A percentile compares a stretch with the other conserved stretches of the same genome.
Evolutionary conservation across 2,888 invertebrate species (phyloP).

Genomic region (Caenorhabditis imperialis): DNA sequence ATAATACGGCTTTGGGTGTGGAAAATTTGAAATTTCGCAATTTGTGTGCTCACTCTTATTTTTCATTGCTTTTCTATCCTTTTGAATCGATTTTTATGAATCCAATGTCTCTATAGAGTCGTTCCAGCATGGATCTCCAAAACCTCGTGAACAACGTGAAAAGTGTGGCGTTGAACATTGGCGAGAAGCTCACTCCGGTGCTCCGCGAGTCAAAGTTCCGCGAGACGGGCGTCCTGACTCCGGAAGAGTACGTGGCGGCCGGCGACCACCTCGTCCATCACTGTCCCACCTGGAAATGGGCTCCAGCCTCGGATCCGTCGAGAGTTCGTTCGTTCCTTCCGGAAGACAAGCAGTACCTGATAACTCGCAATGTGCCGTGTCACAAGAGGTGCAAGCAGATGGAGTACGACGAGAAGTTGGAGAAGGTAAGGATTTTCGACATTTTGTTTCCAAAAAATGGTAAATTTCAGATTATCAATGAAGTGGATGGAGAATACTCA

Average conservation of each 20-base stretch:
- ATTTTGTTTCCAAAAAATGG: no score
- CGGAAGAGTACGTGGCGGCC: slow-evolving; percentile 96
- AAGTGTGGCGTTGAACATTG: slow-evolving; percentile 93
- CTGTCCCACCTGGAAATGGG: slow-evolving; percentile 99
- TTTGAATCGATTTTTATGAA: not conserved
- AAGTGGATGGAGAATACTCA: slow-evolving; percentile 57
- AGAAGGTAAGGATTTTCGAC: slow-evolving; percentile 84
- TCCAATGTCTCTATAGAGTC: not conserved
- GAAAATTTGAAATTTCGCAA: slow-evolving; percentile 1
- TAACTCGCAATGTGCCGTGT: slow-evolving; percentile 97
- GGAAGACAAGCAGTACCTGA: slow-evolving; percentile 92
- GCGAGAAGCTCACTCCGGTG: slow-evolving; percentile 95
- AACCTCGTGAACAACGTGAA: slow-evolving; percentile 95
- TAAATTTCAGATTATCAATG: slow-evolving; percentile 60
- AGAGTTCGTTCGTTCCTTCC: slow-evolving; percentile 85
- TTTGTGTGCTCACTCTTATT: not conserved
- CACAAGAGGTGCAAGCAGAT: slow-evolving; percentile 93
- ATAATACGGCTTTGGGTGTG: not conserved
- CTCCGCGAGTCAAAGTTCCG: slow-evolving; percentile 91
- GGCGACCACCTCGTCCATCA: slow-evolving; percentile 99
- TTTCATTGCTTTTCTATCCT: not conserved
- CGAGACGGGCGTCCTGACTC: slow-evolving; percentile 97
- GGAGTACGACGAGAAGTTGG: slow-evolving; percentile 91
- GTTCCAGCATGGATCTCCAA: slow-evolving; percentile 84
- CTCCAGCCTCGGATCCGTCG: slow-evolving; percentile 85